A percentile compares a stretch with the other conserved stretches of the same genome.
These are phyloP conservation scores for rat (Rattus norvegicus) DNA, from an alignment of 2,113 vertebrate species.

Conservation along the genomic window GRCr8 NC_086020.1:190862501-190863000, in stretches of 20 bases:
- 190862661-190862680: not conserved
- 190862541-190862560: not conserved
- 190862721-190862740: not conserved
- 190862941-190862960: not conserved
- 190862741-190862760: not conserved
- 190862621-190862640: not conserved
- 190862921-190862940: not conserved
- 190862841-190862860: not conserved
- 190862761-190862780: not conserved
- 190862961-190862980: not conserved
- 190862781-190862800: too few species aligned
- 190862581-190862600: not conserved
- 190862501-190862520: not conserved
- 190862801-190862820: too few species aligned
- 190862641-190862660: not conserved
- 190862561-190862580: not conserved
- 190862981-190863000: not conserved
- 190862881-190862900: not conserved
- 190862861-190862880: not conserved
- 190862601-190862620: not conserved
- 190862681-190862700: not conserved
- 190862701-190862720: not conserved
- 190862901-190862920: not conserved
- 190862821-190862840: not conserved
- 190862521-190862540: not conserved